Conservation (phyloP, 2,797 vertebrate genomes). For the Sebastolobus alascanus region DNA sequence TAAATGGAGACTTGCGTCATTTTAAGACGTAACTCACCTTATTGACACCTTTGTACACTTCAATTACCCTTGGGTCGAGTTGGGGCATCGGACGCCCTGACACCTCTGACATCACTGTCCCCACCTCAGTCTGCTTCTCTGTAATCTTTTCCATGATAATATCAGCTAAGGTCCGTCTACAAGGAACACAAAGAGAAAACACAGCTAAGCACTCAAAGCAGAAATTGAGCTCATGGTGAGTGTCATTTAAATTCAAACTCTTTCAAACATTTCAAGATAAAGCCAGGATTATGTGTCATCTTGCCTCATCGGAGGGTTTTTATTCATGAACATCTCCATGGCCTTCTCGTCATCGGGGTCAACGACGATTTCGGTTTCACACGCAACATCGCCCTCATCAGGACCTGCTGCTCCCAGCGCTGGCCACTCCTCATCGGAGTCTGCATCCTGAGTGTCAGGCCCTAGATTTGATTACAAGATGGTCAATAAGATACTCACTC, state of each 20-base stretch:
- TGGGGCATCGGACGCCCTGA: conserved; percentile 91
- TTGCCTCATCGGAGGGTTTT: conserved; percentile 93
- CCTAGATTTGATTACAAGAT: conserved; percentile 63
- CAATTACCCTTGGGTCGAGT: conserved; percentile 91
- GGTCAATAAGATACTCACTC: not conserved
- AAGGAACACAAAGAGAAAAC: conserved; percentile 1
- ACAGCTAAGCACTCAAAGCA: not conserved
- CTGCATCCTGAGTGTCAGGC: conserved; percentile 80
- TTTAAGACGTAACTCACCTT: conserved; percentile 86
- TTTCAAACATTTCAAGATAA: not conserved
- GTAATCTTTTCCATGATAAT: conserved; percentile 99
- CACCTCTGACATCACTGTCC: conserved; percentile 92
- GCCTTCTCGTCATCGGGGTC: conserved; percentile 93
- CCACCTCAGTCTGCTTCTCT: conserved; percentile 98
- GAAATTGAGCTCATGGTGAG: rapidly evolving
- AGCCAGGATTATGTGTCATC: not conserved
- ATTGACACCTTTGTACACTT: conserved; percentile 93
- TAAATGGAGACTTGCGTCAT: not conserved
- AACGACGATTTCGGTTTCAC: conserved; percentile 83
- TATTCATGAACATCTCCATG: conserved; percentile 98
- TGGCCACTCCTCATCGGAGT: conserved; percentile 95
- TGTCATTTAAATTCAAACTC: not conserved
- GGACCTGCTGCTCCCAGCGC: conserved; percentile 85
- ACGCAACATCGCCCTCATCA: conserved; percentile 56
- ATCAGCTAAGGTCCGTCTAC: conserved; percentile 93